Percentiles rank a stretch among this genome's conserved stretches.
Evolutionary conservation across 1,140 invertebrate species (phyloP).

Genomic region (Heterodera schachtii): DNA sequence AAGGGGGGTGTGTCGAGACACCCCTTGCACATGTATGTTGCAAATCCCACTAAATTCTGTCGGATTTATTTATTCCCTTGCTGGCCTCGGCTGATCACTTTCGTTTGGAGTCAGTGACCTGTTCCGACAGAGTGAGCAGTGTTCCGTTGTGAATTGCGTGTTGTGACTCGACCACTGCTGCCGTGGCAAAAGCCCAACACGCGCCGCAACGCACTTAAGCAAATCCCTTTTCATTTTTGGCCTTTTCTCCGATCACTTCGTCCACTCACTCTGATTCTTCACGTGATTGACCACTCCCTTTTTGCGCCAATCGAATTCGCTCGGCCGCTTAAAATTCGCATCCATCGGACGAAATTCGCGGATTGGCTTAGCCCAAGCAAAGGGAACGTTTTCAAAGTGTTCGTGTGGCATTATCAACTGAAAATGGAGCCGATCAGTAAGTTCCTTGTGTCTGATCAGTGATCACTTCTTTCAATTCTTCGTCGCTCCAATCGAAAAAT

Average conservation of each 20-base stretch:
- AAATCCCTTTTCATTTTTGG: no score
- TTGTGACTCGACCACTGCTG: conserved; percentile 37
- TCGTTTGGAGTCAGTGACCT: neutral
- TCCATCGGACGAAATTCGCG: conserved; percentile 5
- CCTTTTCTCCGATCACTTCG: neutral
- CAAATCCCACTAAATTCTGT: no score
- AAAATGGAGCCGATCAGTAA: neutral
- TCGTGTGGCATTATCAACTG: conserved; percentile 12
- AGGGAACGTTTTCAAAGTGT: neutral
- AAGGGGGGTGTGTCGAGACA: no score
- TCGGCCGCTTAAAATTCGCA: conserved; percentile 22
- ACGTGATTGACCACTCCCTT: conserved; percentile 34
- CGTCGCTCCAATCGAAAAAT: conserved; percentile 36
- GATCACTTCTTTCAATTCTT: conserved; percentile 24
- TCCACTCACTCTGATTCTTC: conserved; percentile 37
- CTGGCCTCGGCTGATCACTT: neutral
- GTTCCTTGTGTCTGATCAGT: neutral
- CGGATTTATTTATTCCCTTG: no score
- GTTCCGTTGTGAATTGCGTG: conserved; percentile 30
- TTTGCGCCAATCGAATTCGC: conserved; percentile 38
- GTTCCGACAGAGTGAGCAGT: conserved; percentile 41
- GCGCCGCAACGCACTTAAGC: conserved; percentile 37
- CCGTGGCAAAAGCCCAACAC: conserved; percentile 44
- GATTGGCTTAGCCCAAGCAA: neutral
- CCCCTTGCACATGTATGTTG: no score